These are phyloP conservation scores for Struthidea cinerea DNA, from an alignment of 2,113 vertebrate species.

Conservation along the genomic window DNA sequence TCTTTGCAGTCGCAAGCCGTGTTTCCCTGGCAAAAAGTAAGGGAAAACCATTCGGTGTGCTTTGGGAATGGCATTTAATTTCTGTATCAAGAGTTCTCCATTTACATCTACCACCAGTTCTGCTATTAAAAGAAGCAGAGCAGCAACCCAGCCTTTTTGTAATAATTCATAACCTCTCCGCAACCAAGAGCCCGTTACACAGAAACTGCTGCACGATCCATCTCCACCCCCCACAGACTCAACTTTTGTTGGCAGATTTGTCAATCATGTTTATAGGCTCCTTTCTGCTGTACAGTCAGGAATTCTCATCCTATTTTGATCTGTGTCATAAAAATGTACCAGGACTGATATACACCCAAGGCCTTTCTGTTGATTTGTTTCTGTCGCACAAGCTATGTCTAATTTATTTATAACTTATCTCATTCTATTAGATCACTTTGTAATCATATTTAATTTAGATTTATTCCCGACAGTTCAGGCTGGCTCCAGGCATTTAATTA, in stretches of 20 bases:
- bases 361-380: conserved; percentile 49
- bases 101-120: not conserved
- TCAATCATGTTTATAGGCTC: conserved; percentile 51
- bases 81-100: not conserved
- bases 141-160: not conserved
- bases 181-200: not conserved
- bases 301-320: conserved; percentile 53
- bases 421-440: conserved; percentile 66
- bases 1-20: not conserved
- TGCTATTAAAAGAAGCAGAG: not conserved
- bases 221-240: not conserved
- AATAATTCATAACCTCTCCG: conserved; percentile 27
- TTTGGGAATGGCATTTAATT: not conserved
- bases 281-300: not conserved
- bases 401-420: conserved; percentile 59
- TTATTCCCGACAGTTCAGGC: conserved; percentile 59
- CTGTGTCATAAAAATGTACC: conserved; percentile 40
- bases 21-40: not conserved
- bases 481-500: conserved; percentile 68
- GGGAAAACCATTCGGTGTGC: not conserved
- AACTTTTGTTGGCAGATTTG: conserved; percentile 48
- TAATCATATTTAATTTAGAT: conserved; percentile 74
- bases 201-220: not conserved
- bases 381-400: not conserved
- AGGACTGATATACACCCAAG: conserved; percentile 31